Conservation (phyloP, 1,140 invertebrate genomes). For the Zaprionus tsacasi region DNA sequence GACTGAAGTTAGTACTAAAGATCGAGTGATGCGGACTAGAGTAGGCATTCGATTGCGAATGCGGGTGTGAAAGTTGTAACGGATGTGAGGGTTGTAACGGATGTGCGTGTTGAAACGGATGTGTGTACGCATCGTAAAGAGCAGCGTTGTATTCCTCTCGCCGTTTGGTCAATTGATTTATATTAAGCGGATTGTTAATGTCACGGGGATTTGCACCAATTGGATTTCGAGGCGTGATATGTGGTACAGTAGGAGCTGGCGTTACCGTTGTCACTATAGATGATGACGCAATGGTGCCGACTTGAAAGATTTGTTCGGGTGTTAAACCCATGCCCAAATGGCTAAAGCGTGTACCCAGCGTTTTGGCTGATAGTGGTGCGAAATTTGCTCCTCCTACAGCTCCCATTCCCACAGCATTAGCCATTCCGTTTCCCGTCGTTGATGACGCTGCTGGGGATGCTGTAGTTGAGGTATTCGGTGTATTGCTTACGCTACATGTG, state of each 20-base stretch:
- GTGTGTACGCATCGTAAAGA: not conserved
- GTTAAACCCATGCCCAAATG: conserved; percentile 74
- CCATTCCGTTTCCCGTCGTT: conserved; percentile 6
- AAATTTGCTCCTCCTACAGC: not conserved
- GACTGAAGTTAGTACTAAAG: conserved; percentile 59
- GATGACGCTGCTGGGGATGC: conserved; percentile 50
- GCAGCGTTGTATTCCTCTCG: conserved; percentile 50
- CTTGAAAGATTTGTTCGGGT: conserved; percentile 46
- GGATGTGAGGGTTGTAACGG: conserved; percentile 18
- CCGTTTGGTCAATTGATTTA: conserved; percentile 91
- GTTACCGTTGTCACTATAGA: conserved; percentile 27
- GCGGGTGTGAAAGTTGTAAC: conserved; percentile 32
- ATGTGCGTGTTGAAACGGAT: conserved; percentile 26
- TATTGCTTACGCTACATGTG: conserved; percentile 57
- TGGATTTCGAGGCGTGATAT: conserved; percentile 86
- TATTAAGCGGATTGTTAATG: conserved; percentile 95
- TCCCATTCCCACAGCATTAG: not conserved
- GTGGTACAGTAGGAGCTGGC: not conserved
- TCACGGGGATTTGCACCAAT: conserved; percentile 95
- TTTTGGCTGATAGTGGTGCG: conserved; percentile 37
- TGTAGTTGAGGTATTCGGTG: conserved; percentile 70
- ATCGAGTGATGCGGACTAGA: conserved; percentile 43
- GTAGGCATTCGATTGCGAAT: not conserved
- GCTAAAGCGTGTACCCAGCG: conserved; percentile 76
- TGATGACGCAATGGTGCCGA: conserved; percentile 18